Conservation (phyloP, 2,113 vertebrate genomes). For the Stegastes partitus region DNA sequence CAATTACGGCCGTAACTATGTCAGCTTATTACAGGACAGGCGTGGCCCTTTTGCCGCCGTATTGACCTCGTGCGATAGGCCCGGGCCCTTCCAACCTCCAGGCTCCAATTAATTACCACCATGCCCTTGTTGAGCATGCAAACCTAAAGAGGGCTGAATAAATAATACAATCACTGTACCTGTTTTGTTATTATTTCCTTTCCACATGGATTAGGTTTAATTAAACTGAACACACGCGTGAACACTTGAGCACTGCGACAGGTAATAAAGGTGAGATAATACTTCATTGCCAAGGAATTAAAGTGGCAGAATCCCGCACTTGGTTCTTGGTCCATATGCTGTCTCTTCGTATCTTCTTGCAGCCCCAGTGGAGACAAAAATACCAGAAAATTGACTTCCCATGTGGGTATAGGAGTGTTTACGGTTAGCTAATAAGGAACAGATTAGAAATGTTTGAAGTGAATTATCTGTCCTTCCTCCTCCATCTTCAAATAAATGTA, state of each 20-base stretch:
- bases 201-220: conserved; percentile 61
- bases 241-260: conserved; percentile 52
- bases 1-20: conserved; percentile 80
- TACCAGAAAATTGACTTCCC: conserved; percentile 31
- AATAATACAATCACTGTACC: conserved; percentile 56
- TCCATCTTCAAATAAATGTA: neutral
- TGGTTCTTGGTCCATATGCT: neutral
- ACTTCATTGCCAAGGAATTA: conserved; percentile 32
- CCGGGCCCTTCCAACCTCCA: conserved; percentile 61
- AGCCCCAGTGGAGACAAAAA: conserved; percentile 31
- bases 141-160: conserved; percentile 42
- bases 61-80: conserved; percentile 74
- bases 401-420: conserved; percentile 25
- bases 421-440: conserved; percentile 25
- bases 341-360: conserved; percentile 18
- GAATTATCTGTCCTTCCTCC: conserved; percentile 29
- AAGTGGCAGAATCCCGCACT: conserved; percentile 29
- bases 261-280: conserved; percentile 53
- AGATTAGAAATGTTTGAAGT: conserved; percentile 46
- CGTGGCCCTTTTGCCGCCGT: conserved; percentile 45
- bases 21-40: conserved; percentile 80
- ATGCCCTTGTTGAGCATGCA: conserved; percentile 68
- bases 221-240: conserved; percentile 55
- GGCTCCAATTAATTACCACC: conserved; percentile 73
- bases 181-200: conserved; percentile 60